Evolutionary conservation across 2,888 invertebrate genomes (phyloP), one percentile per base, ranked within the genome.

Genomic region (Eucriotettix oculatus): DNA sequence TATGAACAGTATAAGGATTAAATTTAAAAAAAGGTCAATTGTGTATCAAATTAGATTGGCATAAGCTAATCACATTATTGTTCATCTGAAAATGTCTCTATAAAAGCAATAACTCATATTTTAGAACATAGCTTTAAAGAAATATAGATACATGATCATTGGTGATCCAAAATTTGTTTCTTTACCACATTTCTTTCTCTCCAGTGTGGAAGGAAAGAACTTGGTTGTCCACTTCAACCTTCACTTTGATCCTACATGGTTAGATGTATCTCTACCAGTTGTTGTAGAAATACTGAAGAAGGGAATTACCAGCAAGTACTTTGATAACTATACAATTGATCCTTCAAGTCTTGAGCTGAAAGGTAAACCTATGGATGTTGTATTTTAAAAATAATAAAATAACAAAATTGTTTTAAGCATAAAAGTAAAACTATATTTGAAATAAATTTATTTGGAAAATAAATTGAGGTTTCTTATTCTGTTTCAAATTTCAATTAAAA

Each of bases 161-260:
- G 7, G 29, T 29, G 29, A 29, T 29, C 7, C 29, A 29, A 29
- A 29, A 29, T 29, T 29, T 29, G 16, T 16, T 12, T 3, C 1
- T 2, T 52, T 52, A 59, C n/a, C 1, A 1, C 52, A n/a, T 12
- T 53, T 52, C 16, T 43, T 43, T 29, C 58, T 14, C 57, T 73
- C 52, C 71, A 86, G 85, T 42, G 76, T 78, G 60, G 85, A 85
- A 68, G 82, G 80, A 52, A 80, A 84, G 61, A 87, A 88, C 63
- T 77, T 90, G 58, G 81, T 87, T 56, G 86, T 93, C 0, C 90
- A 91, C 70, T 92, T 93, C 71, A 90, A 90, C 70, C 79, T 92
- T 59, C 84, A 86, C 59, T 89, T 93, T 68, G 89, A 92, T 74
- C 87, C 90, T 0, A 82, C 85, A 63, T 79, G 81, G 66, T 83